These are phyloP conservation scores for Mizuhopecten yessoensis DNA, from an alignment of 1,140 invertebrate genomes.

Conservation along the genomic window DNA sequence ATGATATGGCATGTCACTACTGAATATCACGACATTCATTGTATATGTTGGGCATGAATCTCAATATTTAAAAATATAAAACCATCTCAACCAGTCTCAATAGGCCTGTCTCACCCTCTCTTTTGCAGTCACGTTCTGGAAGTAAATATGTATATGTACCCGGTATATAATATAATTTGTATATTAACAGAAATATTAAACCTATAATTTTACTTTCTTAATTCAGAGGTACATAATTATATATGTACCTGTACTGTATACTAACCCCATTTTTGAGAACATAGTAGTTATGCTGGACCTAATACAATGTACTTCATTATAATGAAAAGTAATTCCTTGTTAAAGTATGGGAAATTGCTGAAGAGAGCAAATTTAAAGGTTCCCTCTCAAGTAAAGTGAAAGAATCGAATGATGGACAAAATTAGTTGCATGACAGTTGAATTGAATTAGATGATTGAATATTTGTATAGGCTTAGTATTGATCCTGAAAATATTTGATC, in stretches of 20 bases:
- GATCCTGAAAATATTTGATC: no score
- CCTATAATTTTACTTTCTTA: not conserved
- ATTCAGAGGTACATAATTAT: not conserved
- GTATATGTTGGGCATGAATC: not conserved
- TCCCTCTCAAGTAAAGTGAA: no score
- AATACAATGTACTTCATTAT: no score
- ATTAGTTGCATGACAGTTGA: not conserved
- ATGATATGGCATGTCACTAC: not conserved
- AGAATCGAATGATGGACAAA: not conserved
- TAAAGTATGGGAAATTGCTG: no score
- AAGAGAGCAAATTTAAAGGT: no score
- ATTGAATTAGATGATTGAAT: no score
- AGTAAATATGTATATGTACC: slow-evolving; percentile 22
- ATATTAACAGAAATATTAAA: not conserved
- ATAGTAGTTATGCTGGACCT: no score
- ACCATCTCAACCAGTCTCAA: not conserved
- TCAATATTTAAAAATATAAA: not conserved
- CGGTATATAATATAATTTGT: no score
- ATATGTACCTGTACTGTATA: not conserved
- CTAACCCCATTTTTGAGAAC: no score
- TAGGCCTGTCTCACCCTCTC: not conserved
- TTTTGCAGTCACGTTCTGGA: slow-evolving; percentile 19
- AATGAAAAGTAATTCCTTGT: no score
- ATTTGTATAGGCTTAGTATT: no score
- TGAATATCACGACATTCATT: not conserved